These are phyloP conservation scores for Drosophila equinoxialis DNA, from an alignment of 1,140 invertebrate species.

Conservation along the genomic window DNA sequence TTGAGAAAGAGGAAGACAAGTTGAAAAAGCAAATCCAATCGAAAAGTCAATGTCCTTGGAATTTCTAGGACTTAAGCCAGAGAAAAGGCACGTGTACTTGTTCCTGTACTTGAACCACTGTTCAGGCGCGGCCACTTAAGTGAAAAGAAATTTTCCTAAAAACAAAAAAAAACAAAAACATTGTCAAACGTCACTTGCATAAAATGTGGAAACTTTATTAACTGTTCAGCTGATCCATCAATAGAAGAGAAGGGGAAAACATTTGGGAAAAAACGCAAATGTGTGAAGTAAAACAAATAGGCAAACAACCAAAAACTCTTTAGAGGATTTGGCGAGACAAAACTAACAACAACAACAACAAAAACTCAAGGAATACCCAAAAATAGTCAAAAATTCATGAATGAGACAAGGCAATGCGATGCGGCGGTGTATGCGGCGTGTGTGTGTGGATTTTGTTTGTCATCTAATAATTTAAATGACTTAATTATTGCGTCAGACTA, in stretches of 20 bases:
- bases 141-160: conserved; percentile 67
- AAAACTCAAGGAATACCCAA: conserved; percentile 42
- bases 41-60: conserved; percentile 72
- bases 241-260: background rate
- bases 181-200: conserved; percentile 66
- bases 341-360: conserved; percentile 11
- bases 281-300: conserved; percentile 60
- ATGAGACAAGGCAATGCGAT: conserved; percentile 14
- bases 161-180: conserved; percentile 42
- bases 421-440: conserved; percentile 25
- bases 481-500: conserved; percentile 81
- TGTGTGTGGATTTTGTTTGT: conserved; percentile 47
- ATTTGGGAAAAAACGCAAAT: conserved; percentile 65
- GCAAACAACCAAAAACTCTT: conserved; percentile 56
- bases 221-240: conserved; percentile 37
- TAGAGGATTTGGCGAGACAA: conserved; percentile 72
- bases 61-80: conserved; percentile 43
- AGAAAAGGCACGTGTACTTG: conserved; percentile 60
- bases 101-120: conserved; percentile 1
- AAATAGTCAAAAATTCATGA: conserved; percentile 64
- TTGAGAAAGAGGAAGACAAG: conserved; percentile 2
- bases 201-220: conserved; percentile 79
- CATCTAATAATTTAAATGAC: conserved; percentile 81
- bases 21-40: conserved; percentile 33
- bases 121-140: conserved; percentile 53